phyloP scores from a whole-genome alignment of 2,113 vertebrate species.

The Nothobranchius furzeri region DNA sequence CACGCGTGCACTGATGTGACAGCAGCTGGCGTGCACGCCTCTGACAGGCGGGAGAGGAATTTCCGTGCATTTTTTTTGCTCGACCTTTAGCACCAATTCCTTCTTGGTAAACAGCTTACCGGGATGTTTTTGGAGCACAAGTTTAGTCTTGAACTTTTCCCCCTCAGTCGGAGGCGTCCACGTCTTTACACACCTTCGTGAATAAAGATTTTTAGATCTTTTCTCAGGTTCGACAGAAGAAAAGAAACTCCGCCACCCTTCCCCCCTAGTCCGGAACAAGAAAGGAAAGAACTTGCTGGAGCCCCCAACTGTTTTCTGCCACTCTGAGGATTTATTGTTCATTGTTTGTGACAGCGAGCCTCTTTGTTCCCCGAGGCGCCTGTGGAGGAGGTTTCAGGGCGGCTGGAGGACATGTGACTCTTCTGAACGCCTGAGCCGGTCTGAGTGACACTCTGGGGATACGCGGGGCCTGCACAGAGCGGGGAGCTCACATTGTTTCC shows the following conservation, averaged over 20 bases:
- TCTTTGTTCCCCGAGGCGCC: conserved; percentile 79
- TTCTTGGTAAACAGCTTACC: conserved; percentile 59
- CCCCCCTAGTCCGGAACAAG: conserved; percentile 55
- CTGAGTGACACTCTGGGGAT: conserved; percentile 53
- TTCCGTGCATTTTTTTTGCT: conserved; percentile 44
- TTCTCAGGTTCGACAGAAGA: conserved; percentile 6
- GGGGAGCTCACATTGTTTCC: conserved; percentile 35
- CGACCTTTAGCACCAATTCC: conserved; percentile 63
- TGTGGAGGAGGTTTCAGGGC: conserved; percentile 67
- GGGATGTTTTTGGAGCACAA: conserved; percentile 35
- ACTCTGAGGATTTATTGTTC: conserved; percentile 79
- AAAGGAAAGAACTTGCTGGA: conserved; percentile 64
- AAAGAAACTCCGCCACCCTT: conserved; percentile 37
- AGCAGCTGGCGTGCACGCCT: conserved; percentile 36
- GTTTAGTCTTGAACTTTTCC: conserved; percentile 56
- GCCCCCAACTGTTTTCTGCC: conserved; percentile 65
- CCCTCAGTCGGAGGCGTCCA: conserved; percentile 39
- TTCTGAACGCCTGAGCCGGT: conserved; percentile 43
- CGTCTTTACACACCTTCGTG: conserved; percentile 16
- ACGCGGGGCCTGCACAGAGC: conserved; percentile 38
- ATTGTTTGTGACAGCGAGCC: conserved; percentile 77
- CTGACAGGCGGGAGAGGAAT: conserved; percentile 20
- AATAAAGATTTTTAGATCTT: conserved; percentile 15
- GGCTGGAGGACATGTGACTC: conserved; percentile 68
- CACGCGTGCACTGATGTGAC: conserved; percentile 10